Conservation (phyloP, 2,113 vertebrate genomes). For the Mustela nigripes region DNA sequence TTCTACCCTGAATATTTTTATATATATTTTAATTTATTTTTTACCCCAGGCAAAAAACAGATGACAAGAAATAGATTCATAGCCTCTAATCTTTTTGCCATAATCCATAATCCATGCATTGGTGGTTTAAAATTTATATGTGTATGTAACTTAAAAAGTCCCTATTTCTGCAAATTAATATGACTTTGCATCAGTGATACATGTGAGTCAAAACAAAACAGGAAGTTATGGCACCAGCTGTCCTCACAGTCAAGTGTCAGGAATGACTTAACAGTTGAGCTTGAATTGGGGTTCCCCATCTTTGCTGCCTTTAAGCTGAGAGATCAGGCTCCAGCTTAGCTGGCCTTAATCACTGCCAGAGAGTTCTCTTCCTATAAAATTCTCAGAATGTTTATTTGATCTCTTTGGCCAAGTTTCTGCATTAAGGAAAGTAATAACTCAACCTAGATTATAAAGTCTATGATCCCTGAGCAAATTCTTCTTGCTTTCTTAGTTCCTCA, state of each 20-base stretch:
- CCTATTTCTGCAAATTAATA: background rate
- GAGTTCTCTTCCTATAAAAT: constrained; percentile 7
- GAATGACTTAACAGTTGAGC: background rate
- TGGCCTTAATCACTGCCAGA: background rate
- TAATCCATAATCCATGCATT: background rate
- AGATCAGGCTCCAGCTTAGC: background rate
- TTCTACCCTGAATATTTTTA: background rate
- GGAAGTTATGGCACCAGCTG: background rate
- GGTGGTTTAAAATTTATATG: background rate
- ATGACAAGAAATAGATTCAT: background rate
- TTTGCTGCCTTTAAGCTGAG: background rate
- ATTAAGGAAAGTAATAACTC: constrained; percentile 5
- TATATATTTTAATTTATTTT: background rate
- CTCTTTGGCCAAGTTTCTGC: background rate
- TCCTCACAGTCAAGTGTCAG: background rate
- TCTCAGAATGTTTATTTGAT: constrained; percentile 15
- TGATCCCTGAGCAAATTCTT: background rate
- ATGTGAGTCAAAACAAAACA: background rate
- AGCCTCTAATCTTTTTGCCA: background rate
- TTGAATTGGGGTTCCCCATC: background rate
- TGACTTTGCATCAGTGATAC: background rate
- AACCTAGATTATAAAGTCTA: background rate
- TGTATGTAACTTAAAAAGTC: background rate
- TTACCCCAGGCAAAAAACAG: constrained; percentile 20
- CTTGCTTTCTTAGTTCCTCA: constrained; percentile 26